Evolutionary conservation across 2,797 vertebrate species (phyloP).

Genomic region (Paramormyrops hopkinsi): DNA sequence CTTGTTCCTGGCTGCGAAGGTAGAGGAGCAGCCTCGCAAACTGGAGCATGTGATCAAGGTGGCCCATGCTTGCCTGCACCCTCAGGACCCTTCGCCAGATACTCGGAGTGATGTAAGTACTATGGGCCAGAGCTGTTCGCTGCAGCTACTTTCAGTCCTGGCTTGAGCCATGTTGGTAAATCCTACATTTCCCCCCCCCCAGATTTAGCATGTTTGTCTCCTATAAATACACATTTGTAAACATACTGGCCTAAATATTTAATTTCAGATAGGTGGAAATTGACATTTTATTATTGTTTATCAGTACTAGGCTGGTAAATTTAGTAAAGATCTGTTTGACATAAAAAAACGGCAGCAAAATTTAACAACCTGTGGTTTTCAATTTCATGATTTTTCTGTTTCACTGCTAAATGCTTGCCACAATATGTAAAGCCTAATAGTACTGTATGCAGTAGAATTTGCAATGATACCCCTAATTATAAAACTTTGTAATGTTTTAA

Average conservation of each 20-base stretch:
- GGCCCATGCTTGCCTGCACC: slow-evolving; percentile 81
- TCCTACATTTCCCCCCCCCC: neutral
- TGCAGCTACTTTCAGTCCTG: neutral
- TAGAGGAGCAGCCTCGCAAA: slow-evolving; percentile 89
- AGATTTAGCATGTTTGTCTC: neutral
- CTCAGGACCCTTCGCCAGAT: slow-evolving; percentile 79
- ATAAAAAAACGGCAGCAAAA: neutral
- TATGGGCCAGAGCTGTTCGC: neutral
- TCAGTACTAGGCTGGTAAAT: neutral
- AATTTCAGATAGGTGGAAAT: neutral
- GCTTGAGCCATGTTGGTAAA: neutral
- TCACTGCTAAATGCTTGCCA: neutral
- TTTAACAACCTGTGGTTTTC: neutral
- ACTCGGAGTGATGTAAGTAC: slow-evolving; percentile 77
- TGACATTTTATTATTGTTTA: neutral
- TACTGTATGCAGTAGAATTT: neutral
- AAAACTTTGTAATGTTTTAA: neutral
- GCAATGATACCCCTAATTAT: neutral
- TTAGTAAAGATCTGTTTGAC: neutral
- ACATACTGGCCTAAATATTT: neutral
- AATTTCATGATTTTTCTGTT: neutral
- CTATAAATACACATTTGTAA: neutral
- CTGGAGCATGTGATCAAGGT: slow-evolving; percentile 90
- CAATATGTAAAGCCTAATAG: neutral
- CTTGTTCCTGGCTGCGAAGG: slow-evolving; percentile 86